These are phyloP conservation scores for Spea bombifrons DNA, from an alignment of 2,113 vertebrate species.

Conservation along the genomic window DNA sequence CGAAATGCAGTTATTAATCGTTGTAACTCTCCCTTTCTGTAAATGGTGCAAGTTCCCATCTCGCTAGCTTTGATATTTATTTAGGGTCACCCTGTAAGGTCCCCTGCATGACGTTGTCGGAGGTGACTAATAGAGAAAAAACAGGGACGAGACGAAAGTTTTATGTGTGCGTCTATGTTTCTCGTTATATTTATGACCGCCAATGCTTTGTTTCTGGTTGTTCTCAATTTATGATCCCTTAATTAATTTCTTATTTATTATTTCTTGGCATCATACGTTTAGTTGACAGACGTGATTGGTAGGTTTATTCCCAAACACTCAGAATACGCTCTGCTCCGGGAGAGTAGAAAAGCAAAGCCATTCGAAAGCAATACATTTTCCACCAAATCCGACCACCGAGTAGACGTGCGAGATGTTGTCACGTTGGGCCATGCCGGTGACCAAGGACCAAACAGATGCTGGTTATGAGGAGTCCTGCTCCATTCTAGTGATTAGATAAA, in stretches of 20 bases:
- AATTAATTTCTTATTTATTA: conserved; percentile 28
- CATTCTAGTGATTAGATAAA: too few relatives aligned
- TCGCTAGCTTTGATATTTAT: too few relatives aligned
- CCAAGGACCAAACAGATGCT: too few relatives aligned
- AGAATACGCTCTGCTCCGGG: conserved; percentile 17
- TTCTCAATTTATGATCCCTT: not conserved
- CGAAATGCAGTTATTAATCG: too few relatives aligned
- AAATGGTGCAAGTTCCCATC: too few relatives aligned
- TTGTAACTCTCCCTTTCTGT: too few relatives aligned
- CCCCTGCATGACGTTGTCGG: too few relatives aligned
- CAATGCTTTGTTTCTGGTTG: not conserved
- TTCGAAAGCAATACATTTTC: conserved; percentile 8
- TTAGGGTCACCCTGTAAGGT: too few relatives aligned
- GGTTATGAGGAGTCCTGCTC: too few relatives aligned
- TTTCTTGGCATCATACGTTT: not conserved
- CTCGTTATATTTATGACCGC: not conserved
- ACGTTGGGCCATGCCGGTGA: not conserved
- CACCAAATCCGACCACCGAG: not conserved
- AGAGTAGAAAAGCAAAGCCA: conserved; percentile 5
- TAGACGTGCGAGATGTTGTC: not conserved
- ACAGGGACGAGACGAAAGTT: not conserved
- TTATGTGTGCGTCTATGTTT: not conserved
- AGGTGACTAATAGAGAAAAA: not conserved
- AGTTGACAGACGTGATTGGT: not conserved
- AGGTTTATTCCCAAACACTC: not conserved